These are phyloP conservation scores for Pipra filicauda DNA, from an alignment of 2,113 vertebrate species.

Conservation along the genomic window DNA sequence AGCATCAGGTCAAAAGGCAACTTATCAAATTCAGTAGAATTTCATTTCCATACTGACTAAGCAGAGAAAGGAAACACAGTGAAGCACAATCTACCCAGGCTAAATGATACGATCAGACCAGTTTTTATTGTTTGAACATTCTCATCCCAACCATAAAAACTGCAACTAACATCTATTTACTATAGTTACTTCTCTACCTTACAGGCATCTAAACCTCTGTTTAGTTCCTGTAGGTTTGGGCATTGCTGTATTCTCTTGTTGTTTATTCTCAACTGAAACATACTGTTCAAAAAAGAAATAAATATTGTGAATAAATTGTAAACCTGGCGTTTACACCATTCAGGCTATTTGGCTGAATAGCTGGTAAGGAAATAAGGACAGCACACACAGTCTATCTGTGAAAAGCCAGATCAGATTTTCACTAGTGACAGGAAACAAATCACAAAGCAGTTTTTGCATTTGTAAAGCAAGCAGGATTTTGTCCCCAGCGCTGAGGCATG, in stretches of 20 bases:
- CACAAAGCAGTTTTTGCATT: not conserved
- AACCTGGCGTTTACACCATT: not conserved
- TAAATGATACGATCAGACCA: not conserved
- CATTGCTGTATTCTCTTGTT: not conserved
- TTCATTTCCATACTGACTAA: slow-evolving; percentile 16
- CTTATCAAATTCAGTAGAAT: slow-evolving; percentile 23
- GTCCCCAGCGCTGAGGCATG: not conserved
- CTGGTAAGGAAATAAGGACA: not conserved
- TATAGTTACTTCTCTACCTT: not conserved
- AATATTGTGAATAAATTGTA: not conserved
- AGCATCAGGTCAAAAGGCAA: slow-evolving; percentile 6
- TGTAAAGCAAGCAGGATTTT: not conserved
- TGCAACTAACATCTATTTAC: not conserved
- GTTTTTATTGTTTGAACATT: not conserved
- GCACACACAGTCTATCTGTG: not conserved
- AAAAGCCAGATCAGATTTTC: not conserved
- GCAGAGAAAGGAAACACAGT: not conserved
- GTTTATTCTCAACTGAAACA: not conserved
- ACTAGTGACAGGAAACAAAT: not conserved
- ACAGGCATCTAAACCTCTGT: not conserved
- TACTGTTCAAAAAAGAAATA: not conserved
- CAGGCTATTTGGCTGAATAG: not conserved
- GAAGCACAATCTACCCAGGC: not conserved
- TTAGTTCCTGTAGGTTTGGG: not conserved
- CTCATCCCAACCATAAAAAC: not conserved